Conservation (phyloP, 2,888 invertebrate genomes). For the Dryobota labecula region DNA sequence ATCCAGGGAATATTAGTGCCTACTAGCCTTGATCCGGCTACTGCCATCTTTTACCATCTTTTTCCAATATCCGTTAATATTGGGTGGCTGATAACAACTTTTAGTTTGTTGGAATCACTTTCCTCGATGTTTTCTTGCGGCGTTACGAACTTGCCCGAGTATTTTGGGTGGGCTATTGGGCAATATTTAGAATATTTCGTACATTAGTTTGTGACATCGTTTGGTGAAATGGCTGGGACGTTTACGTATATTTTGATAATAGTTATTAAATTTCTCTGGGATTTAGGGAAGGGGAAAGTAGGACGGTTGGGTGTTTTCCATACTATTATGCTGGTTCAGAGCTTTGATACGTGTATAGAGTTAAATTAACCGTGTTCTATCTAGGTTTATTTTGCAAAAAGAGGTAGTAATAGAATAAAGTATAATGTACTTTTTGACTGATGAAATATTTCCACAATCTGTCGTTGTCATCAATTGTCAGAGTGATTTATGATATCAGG, state of each 20-base stretch:
- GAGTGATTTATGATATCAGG: constrained; percentile 1
- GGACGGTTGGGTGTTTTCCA: constrained; percentile 27
- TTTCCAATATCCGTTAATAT: constrained; percentile 87
- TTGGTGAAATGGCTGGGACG: constrained; percentile 56
- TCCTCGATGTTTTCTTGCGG: constrained; percentile 70
- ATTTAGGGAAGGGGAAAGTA: constrained; percentile 42
- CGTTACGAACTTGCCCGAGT: constrained; percentile 54
- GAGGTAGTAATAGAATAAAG: constrained; percentile 9
- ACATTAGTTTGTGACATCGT: constrained; percentile 65
- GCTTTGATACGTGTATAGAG: not conserved
- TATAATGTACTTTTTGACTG: not conserved
- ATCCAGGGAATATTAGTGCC: constrained; percentile 84
- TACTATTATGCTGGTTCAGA: constrained; percentile 15
- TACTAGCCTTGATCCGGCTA: constrained; percentile 82
- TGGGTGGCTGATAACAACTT: constrained; percentile 76
- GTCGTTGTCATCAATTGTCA: constrained; percentile 22
- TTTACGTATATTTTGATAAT: constrained; percentile 59
- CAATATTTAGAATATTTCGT: constrained; percentile 65
- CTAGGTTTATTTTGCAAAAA: constrained; percentile 11
- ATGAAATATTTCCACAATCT: not conserved
- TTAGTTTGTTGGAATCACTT: constrained; percentile 76
- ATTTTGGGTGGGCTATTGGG: constrained; percentile 52
- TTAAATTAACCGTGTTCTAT: not conserved
- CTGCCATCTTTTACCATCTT: constrained; percentile 83
- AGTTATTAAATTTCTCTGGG: constrained; percentile 58